Percentiles rank a stretch among this genome's conserved stretches.
Evolutionary conservation across 2,113 vertebrate species (phyloP).

Genomic region (Calyptommatus sinebrachiatus): DNA sequence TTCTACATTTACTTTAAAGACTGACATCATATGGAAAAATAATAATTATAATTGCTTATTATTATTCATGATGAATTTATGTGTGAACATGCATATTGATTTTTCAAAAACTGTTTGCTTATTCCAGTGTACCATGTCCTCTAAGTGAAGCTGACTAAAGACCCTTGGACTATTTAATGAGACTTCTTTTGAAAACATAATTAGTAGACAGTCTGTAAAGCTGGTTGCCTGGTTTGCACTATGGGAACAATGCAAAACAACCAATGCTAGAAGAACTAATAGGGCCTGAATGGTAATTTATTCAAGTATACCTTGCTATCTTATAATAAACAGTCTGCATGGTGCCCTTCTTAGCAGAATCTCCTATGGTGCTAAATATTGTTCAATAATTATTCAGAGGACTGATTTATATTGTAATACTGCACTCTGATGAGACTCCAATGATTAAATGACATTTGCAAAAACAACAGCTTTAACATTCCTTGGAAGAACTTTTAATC

Average conservation of each 20-base stretch:
- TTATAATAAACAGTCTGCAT: constrained; percentile 26
- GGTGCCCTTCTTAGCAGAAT: constrained; percentile 7
- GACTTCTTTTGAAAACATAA: constrained; percentile 3
- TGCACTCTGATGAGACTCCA: constrained; percentile 6
- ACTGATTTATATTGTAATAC: constrained; percentile 26
- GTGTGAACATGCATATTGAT: no score
- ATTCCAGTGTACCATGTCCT: neutral
- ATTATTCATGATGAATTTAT: no score
- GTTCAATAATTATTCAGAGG: neutral
- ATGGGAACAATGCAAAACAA: constrained; percentile 4
- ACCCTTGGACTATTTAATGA: neutral
- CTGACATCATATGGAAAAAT: no score
- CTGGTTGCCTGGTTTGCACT: constrained; percentile 3
- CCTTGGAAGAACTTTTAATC: neutral
- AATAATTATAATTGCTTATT: no score
- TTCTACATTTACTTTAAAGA: no score
- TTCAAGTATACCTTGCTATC: constrained; percentile 7
- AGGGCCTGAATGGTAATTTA: neutral
- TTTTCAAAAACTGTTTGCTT: neutral
- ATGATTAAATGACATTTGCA: accelerated
- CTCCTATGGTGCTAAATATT: constrained; percentile 17
- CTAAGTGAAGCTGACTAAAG: neutral
- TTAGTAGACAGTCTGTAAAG: neutral
- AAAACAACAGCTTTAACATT: neutral
- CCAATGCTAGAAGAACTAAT: neutral